Base-by-base conservation (phyloP, 23 tunicate genomes). In the Trididemnum miniatum region DNA sequence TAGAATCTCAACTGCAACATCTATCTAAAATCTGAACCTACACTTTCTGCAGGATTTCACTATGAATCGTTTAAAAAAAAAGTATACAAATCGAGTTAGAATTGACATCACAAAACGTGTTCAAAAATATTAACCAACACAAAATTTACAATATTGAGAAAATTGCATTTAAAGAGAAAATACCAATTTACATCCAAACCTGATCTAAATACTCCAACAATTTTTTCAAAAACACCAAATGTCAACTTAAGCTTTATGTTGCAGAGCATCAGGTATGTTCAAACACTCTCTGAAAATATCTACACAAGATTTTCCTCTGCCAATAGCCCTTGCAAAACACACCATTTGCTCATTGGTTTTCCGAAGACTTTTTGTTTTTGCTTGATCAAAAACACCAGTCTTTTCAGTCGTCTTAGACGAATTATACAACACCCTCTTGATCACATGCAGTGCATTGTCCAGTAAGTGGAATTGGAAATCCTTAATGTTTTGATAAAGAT, bases 231-330 rank as follows among this genome's bases (percentile, higher is more conserved):
- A n/a, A n/a, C n/a, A n/a, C n/a, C n/a, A n/a, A n/a, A n/a, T n/a
- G n/a, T n/a, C n/a, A n/a, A n/a, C n/a, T n/a, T 62, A 62, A 4
- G 67, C 26, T 12, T 62, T 62, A 5, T 18, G 67, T 22, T 62
- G 67, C 26, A 62, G 26, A 20, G 67, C 67, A 62, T 62, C 67
- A 22, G 67, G 67, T 26, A 62, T 62, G 29, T 62, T 62, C 67
- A 62, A 20, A 24, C 67, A 62, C n/a, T 62, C n/a, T 62, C 25
- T 62, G 67, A 62, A 62, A 4, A 4, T 24, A 24, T 62, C 67
- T 24, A 62, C 15, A 24, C 67, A 62, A 22, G 67, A 62, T 12
- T 62, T 62, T 62, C 67, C 67, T 62, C n/a, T 62, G 29, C 67
- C 67, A 62, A 62, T 24, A 20, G 67, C 67, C 26, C 67, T 22